A percentile compares a stretch with the other conserved stretches of the same genome.
Evolutionary conservation across 2,797 vertebrate genomes (phyloP).

Genomic region (Rhinogobio ventralis): DNA sequence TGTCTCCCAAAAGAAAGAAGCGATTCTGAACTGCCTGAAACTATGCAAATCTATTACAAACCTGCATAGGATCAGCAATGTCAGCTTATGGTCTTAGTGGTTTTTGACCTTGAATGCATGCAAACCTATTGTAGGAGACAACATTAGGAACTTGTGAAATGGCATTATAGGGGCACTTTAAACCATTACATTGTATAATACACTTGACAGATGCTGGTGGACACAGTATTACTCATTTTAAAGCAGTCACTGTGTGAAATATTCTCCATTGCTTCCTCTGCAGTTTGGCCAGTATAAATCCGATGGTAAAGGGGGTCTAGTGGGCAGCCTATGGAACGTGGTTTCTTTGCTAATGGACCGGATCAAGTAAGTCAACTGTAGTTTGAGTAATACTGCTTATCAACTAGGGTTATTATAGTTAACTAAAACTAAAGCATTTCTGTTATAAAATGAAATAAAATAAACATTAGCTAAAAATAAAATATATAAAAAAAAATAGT

Average conservation of each 20-base stretch:
- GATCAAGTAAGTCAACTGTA: conserved; percentile 77
- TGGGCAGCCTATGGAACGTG: conserved; percentile 75
- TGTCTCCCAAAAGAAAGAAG: neutral
- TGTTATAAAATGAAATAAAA: neutral
- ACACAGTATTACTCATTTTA: neutral
- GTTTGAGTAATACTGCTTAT: neutral
- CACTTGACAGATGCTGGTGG: neutral
- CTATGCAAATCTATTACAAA: too few species aligned
- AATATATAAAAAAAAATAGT: too few species aligned
- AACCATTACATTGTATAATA: neutral
- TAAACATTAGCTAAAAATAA: neutral
- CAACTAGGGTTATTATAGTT: neutral
- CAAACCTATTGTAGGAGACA: neutral
- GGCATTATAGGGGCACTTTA: neutral
- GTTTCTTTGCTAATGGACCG: conserved; percentile 76
- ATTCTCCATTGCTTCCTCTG: conserved; percentile 26
- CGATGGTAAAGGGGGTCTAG: conserved; percentile 70
- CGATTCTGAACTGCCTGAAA: neutral
- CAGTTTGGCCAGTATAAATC: conserved; percentile 84
- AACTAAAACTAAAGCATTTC: neutral
- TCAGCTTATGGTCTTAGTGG: too few species aligned
- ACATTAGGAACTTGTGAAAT: neutral
- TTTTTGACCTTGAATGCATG: neutral
- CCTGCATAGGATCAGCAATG: too few species aligned
- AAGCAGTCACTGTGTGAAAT: neutral